These are phyloP conservation scores for Panulirus ornatus DNA, from an alignment of 1,140 invertebrate species.

Conservation along the genomic window DNA sequence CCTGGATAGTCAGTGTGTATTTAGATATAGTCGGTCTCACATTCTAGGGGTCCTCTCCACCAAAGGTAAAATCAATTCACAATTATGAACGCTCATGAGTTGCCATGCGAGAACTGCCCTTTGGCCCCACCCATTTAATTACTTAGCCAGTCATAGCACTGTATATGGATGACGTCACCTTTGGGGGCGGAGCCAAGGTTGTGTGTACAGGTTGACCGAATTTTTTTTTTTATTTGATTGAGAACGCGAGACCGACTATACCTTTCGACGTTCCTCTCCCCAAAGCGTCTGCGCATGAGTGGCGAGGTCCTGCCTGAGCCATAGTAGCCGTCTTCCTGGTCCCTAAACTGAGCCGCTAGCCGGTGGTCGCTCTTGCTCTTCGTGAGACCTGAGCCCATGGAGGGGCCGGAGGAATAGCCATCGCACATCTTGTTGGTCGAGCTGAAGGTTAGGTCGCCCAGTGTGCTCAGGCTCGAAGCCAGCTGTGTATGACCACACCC, in stretches of 20 bases:
- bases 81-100: not conserved
- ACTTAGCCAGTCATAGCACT: not conserved
- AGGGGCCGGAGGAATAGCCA: constrained; percentile 60
- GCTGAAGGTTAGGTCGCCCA: constrained; percentile 91
- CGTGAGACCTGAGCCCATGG: constrained; percentile 87
- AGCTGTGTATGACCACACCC: constrained; percentile 83
- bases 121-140: not conserved
- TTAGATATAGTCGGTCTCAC: constrained; percentile 64
- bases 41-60: constrained; percentile 36
- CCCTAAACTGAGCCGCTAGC: constrained; percentile 91
- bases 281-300: constrained; percentile 75
- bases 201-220: not conserved
- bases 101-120: not conserved
- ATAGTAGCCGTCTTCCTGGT: constrained; percentile 84
- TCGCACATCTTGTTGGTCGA: constrained; percentile 80
- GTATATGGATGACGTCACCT: not conserved
- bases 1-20: not conserved
- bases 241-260: constrained; percentile 78
- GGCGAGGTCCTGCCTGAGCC: constrained; percentile 73
- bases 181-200: not conserved
- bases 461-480: constrained; percentile 89
- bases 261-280: constrained; percentile 77
- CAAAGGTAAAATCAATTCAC: not conserved
- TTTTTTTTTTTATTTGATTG: too few relatives aligned
- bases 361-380: constrained; percentile 95